Conservation (phyloP, 2,888 invertebrate genomes). For the Cheilosia soror region DNA sequence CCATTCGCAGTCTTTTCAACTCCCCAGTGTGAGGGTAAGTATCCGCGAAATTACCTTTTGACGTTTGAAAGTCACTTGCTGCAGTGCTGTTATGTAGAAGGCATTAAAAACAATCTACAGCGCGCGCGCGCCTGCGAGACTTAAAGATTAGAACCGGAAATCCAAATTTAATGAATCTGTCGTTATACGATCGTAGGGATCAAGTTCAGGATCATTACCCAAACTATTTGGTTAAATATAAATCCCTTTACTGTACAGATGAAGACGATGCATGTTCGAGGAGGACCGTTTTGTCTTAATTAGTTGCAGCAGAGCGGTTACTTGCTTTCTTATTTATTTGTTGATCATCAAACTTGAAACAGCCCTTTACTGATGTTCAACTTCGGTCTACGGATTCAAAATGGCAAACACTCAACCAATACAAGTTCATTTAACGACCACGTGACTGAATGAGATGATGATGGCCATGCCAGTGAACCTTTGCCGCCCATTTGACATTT, state of each 20-base stretch:
- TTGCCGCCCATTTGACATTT: background rate
- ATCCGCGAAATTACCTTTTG: slow-evolving; percentile 6
- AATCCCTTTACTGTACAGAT: background rate
- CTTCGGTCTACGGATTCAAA: background rate
- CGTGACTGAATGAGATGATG: slow-evolving; percentile 34
- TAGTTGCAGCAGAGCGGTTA: background rate
- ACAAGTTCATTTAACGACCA: slow-evolving; percentile 40
- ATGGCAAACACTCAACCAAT: slow-evolving; percentile 8
- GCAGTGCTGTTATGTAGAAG: background rate
- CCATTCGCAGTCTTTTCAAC: background rate
- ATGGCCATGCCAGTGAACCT: background rate
- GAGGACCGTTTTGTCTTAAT: background rate
- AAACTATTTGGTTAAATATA: background rate
- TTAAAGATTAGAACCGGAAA: slow-evolving; percentile 1
- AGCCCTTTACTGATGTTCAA: background rate
- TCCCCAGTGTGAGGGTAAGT: slow-evolving; percentile 6
- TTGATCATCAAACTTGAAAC: background rate
- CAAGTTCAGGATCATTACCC: background rate
- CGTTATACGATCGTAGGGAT: background rate
- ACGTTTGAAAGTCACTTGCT: background rate
- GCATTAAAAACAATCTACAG: background rate
- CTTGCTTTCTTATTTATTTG: background rate
- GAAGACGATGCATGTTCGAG: background rate
- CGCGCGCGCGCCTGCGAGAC: background rate
- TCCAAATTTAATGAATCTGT: background rate